Evolutionary conservation across 2,797 vertebrate species (phyloP).

Genomic region (Karalla daura): DNA sequence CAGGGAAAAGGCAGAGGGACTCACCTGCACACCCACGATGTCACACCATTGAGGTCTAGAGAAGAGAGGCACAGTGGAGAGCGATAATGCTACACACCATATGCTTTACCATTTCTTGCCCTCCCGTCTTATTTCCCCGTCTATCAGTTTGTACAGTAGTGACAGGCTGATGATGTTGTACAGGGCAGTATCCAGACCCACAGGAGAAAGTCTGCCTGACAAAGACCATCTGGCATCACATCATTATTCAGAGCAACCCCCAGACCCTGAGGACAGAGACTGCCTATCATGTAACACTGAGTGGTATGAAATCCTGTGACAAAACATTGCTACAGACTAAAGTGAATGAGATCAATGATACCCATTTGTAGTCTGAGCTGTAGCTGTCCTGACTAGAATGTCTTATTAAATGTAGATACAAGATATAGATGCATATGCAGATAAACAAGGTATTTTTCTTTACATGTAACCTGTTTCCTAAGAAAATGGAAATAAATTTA

Average conservation of each 20-base stretch:
- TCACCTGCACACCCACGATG: slow-evolving; percentile 13
- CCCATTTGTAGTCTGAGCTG: not conserved
- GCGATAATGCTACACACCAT: slow-evolving; percentile 14
- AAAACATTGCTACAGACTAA: slow-evolving; percentile 21
- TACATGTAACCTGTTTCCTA: not conserved
- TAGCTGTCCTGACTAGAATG: not conserved
- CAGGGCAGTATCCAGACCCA: slow-evolving; percentile 62
- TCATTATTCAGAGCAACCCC: slow-evolving; percentile 72
- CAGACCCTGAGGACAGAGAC: slow-evolving; percentile 59
- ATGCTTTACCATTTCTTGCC: slow-evolving; percentile 44
- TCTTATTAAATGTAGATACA: not conserved
- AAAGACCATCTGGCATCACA: slow-evolving; percentile 74
- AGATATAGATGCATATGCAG: not conserved
- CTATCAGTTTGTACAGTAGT: slow-evolving; percentile 63
- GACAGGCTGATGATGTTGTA: slow-evolving; percentile 70
- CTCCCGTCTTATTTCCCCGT: slow-evolving; percentile 52
- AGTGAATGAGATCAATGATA: slow-evolving; percentile 29
- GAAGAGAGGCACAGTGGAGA: not conserved
- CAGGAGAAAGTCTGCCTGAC: slow-evolving; percentile 59
- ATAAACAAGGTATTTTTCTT: not conserved
- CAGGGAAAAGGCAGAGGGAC: not conserved
- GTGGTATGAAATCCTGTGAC: slow-evolving; percentile 33
- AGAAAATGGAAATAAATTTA: not conserved
- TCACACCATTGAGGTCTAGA: slow-evolving; percentile 14
- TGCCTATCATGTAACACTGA: slow-evolving; percentile 47